These are phyloP conservation scores for Bubo bubo DNA, from an alignment of 2,113 vertebrate genomes.

Conservation along the genomic window DNA sequence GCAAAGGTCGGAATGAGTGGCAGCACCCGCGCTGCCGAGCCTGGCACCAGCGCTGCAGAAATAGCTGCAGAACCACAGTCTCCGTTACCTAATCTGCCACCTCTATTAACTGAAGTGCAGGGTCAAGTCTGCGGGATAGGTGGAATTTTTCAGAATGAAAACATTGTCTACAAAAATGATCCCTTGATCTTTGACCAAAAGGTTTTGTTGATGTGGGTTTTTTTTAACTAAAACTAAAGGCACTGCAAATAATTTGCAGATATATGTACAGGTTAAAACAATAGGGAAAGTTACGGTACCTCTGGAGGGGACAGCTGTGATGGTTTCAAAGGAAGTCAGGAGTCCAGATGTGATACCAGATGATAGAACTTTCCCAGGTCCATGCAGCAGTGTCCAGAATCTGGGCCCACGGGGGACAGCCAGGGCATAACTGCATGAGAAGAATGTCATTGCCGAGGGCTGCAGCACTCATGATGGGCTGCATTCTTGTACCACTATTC, in stretches of 20 bases:
- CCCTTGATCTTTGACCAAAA: not conserved
- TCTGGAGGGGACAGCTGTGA: not conserved
- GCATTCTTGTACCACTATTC: not conserved
- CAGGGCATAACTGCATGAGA: not conserved
- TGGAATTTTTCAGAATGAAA: slow-evolving; percentile 38
- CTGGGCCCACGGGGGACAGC: not conserved
- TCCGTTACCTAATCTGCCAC: slow-evolving; percentile 44
- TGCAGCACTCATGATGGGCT: not conserved
- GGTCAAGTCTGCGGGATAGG: not conserved
- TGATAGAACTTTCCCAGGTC: not conserved
- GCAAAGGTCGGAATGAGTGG: slow-evolving; percentile 60
- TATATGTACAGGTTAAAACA: not conserved
- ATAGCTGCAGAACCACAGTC: slow-evolving; percentile 54
- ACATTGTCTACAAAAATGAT: not conserved
- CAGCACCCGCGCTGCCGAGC: slow-evolving; percentile 2
- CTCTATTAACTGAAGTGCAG: slow-evolving; percentile 1
- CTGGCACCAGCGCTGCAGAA: slow-evolving; percentile 44
- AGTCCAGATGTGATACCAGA: not conserved
- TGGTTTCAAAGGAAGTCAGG: not conserved
- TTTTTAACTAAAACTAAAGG: not conserved
- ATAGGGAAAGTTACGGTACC: not conserved
- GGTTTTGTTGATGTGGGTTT: not conserved
- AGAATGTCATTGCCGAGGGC: not conserved
- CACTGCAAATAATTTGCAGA: not conserved
- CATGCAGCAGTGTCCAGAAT: not conserved